Base-by-base conservation (phyloP, 1,140 invertebrate genomes). In the Drosophila paulistorum region DNA sequence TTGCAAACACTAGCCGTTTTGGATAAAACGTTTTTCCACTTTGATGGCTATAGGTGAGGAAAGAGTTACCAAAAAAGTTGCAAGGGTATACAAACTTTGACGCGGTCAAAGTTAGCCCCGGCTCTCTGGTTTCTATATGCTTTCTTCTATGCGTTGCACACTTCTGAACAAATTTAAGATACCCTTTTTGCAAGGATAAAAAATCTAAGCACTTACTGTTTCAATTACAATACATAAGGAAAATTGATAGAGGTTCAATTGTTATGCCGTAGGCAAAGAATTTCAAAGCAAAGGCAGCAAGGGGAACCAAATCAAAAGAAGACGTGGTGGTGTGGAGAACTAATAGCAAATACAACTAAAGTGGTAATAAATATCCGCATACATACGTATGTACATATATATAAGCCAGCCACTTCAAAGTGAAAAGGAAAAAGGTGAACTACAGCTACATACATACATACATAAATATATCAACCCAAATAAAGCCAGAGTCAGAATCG, bases 361-460 rank as follows among this genome's bases (percentile, higher is more conserved):
- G 78, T 84, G 84, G 80, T 87, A 89, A 89, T 89, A 89, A 89
- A 89, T 89, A 89, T 84, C 81, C 80, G 23, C 17, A 78, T 78
- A 89, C 78, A 89, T 30, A 30, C 30, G 6, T 30, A 30, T 30
- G 30, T 30, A 30, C 20, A 23, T 23, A 30, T 30, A 6, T 30
- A 30, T 30, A 30, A 30, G 30, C 30, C 30, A 89, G 84, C 84
- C 84, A 89, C 84, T 89, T 87, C 83, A 86, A 86, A 86, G 83
- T 82, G 79, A 83, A 86, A 86, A 87, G 79, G 83, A 86, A 17
- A 17, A 17, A 17, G 0, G 17, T 17, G 17, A 17, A 17, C 83
- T 86, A 79, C 79, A 68, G 81, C 79, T 70, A 86, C 78, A 81
- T 30, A 30, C 26, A 7, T 70, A 86, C 78, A 81, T 30, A 30